Evolutionary conservation across 2,888 invertebrate species (phyloP).

Genomic region (Polietes domitor): DNA sequence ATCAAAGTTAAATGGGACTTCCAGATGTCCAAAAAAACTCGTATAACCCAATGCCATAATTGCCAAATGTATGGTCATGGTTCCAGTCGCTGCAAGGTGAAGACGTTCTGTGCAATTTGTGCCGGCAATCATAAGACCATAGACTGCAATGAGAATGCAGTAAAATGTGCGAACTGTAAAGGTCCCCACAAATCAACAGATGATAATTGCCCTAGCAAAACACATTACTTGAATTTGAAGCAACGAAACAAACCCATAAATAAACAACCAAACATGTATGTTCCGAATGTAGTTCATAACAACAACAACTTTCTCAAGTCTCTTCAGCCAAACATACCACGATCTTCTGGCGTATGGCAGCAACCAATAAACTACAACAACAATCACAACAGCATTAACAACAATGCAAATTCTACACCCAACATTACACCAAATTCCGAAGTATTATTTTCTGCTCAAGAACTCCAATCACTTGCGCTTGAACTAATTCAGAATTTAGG

Average conservation of each 20-base stretch:
- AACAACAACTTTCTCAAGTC: neutral
- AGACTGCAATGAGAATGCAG: neutral
- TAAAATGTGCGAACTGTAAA: conserved; percentile 41
- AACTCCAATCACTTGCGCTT: neutral
- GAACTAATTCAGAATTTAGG: neutral
- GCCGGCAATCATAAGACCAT: conserved; percentile 16
- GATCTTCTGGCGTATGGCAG: neutral
- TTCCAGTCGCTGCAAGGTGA: neutral
- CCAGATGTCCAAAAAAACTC: neutral
- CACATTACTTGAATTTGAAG: neutral
- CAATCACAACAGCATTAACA: neutral
- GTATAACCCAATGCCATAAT: conserved; percentile 19
- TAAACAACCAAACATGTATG: neutral
- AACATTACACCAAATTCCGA: neutral
- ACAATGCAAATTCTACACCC: neutral
- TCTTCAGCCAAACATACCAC: neutral
- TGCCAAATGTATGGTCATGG: conserved; percentile 1
- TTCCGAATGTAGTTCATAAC: neutral
- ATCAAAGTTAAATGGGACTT: conserved; percentile 21
- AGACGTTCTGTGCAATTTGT: conserved; percentile 37
- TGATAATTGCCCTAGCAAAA: conserved; percentile 17
- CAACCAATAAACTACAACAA: too few relatives aligned
- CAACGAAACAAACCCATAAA: neutral
- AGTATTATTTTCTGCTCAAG: neutral
- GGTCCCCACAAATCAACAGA: conserved; percentile 30